These are phyloP conservation scores for Drosophila sordidula DNA, from an alignment of 2,888 invertebrate species.

Conservation along the genomic window DNA sequence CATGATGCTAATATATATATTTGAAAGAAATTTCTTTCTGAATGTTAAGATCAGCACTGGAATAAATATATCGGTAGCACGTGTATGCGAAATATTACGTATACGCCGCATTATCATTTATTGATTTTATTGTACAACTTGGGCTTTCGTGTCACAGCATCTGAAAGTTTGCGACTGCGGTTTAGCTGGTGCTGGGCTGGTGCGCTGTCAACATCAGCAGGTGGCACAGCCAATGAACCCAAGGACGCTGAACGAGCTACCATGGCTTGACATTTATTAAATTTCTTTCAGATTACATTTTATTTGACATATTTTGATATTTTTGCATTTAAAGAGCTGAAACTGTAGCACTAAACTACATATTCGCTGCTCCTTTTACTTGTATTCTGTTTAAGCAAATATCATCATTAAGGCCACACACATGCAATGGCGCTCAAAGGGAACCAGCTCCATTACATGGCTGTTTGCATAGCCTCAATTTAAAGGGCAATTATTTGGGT, in stretches of 20 bases:
- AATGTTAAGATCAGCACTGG: not conserved
- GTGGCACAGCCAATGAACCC: conserved; percentile 29
- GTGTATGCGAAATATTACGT: conserved; percentile 50
- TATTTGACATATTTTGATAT: not conserved
- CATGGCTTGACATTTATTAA: conserved; percentile 68
- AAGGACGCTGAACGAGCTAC: conserved; percentile 15
- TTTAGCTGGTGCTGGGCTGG: conserved; percentile 16
- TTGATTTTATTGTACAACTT: conserved; percentile 38
- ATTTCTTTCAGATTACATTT: conserved; percentile 34
- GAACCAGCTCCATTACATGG: conserved; percentile 72
- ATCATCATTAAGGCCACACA: conserved; percentile 70
- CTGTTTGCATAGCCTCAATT: conserved; percentile 80
- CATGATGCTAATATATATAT: no score
- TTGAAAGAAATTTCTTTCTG: no score
- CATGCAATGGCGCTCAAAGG: conserved; percentile 58
- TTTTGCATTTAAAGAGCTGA: not conserved
- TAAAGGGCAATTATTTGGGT: conserved; percentile 74
- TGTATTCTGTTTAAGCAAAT: conserved; percentile 47
- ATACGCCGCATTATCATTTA: conserved; percentile 35
- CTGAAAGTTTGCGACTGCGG: conserved; percentile 29
- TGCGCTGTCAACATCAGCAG: conserved; percentile 36
- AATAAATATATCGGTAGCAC: not conserved
- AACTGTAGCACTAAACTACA: conserved; percentile 2
- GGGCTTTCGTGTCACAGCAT: conserved; percentile 1
- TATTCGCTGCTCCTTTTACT: conserved; percentile 23